A percentile compares a stretch with the other conserved stretches of the same genome.
Conservation (phyloP, 1,140 invertebrate species). For the Anoplophora glabripennis region DNA sequence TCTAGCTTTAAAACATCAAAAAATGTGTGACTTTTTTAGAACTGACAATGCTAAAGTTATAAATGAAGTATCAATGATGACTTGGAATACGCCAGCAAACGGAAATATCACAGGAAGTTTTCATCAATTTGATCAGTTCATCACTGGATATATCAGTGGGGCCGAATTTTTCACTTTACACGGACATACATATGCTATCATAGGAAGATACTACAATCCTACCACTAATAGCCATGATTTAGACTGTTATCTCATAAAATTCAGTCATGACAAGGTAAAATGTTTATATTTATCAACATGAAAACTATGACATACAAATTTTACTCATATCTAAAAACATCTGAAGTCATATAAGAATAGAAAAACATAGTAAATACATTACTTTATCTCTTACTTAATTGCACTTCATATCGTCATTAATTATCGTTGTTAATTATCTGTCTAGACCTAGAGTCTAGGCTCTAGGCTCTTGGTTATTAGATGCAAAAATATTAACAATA, state of each 20-base stretch:
- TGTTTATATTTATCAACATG: no score
- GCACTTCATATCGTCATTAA: no score
- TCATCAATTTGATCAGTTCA: constrained; percentile 5
- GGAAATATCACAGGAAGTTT: constrained; percentile 15
- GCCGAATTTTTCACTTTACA: constrained; percentile 38
- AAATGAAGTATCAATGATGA: constrained; percentile 26
- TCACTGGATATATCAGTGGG: constrained; percentile 38
- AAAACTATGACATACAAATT: no score
- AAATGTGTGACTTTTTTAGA: constrained; percentile 16
- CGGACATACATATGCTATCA: constrained; percentile 31
- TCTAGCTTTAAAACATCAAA: neutral
- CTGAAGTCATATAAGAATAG: no score
- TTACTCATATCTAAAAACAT: no score
- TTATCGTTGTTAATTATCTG: no score
- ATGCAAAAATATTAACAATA: no score
- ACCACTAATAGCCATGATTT: constrained; percentile 28
- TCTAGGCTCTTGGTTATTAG: no score
- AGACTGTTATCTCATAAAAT: constrained; percentile 29
- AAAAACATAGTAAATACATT: no score
- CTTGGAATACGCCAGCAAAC: constrained; percentile 18
- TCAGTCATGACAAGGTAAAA: constrained; percentile 31
- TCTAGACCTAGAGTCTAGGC: no score
- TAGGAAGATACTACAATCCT: constrained; percentile 35
- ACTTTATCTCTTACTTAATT: no score
- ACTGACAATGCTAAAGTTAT: constrained; percentile 8